Percentiles rank a stretch among this genome's conserved stretches.
Conservation (phyloP, 2,888 invertebrate species). For the Minunthozetes semirufus region DNA sequence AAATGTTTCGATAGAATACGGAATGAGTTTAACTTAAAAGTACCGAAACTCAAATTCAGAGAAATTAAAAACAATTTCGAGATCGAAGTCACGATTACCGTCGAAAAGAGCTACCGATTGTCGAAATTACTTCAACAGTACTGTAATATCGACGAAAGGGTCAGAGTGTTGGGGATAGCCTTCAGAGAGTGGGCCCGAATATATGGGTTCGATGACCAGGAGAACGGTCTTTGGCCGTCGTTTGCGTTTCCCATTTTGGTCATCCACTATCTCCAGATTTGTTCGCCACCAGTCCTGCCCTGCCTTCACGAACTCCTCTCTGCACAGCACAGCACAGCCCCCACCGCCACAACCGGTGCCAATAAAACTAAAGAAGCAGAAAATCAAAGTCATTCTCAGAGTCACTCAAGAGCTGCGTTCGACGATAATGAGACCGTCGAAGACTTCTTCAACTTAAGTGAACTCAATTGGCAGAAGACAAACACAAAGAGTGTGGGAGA, state of each 20-base stretch:
- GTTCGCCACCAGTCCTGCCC: constrained; percentile 48
- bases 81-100: constrained; percentile 11
- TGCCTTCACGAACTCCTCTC: constrained; percentile 50
- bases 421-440: constrained; percentile 23
- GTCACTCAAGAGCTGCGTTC: background rate
- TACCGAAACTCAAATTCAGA: constrained; percentile 36
- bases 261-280: constrained; percentile 53
- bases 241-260: constrained; percentile 48
- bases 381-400: background rate
- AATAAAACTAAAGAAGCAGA: background rate
- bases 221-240: constrained; percentile 46
- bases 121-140: constrained; percentile 43
- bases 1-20: constrained; percentile 34
- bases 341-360: background rate
- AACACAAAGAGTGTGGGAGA: constrained; percentile 46
- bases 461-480: constrained; percentile 44
- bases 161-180: constrained; percentile 45
- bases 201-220: constrained; percentile 19
- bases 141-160: constrained; percentile 45
- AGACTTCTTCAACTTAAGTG: constrained; percentile 25
- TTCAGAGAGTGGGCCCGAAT: constrained; percentile 49
- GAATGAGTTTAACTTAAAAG: constrained; percentile 38
- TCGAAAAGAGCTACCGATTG: constrained; percentile 17
- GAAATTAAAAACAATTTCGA: constrained; percentile 20
- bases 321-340: background rate